A percentile compares a stretch with the other conserved stretches of the same genome.
phyloP scores from a whole-genome alignment of 2,888 invertebrate genomes.

The Ophion obscuratus region DNA sequence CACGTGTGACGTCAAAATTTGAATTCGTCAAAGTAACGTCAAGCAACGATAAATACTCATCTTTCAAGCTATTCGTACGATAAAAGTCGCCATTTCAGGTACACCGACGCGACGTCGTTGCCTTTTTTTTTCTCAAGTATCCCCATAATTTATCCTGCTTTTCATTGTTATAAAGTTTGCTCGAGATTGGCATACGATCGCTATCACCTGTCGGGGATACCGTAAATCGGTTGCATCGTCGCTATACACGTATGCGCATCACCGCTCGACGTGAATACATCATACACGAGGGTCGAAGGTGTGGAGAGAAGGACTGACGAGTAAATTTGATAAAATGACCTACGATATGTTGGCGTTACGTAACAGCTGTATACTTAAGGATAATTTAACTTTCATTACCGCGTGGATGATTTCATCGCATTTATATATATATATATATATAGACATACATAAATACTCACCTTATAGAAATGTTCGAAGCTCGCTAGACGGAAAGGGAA shows the following conservation, averaged over 20 bases:
- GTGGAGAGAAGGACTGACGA: slow-evolving; percentile 17
- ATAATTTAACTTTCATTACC: slow-evolving; percentile 60
- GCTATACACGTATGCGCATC: slow-evolving; percentile 1
- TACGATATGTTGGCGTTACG: slow-evolving; percentile 60
- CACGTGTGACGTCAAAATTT: too few species aligned
- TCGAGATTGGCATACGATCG: slow-evolving; percentile 34
- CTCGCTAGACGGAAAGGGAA: slow-evolving; percentile 7
- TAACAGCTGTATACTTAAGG: slow-evolving; percentile 63
- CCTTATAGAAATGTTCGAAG: slow-evolving; percentile 23
- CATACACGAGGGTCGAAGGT: slow-evolving; percentile 27
- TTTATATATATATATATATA: background rate
- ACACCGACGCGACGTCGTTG: too few species aligned
- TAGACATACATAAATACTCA: background rate
- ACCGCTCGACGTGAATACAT: background rate
- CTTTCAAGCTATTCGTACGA: background rate
- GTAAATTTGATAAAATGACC: slow-evolving; percentile 56
- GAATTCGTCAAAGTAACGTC: too few species aligned
- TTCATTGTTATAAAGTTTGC: slow-evolving; percentile 27
- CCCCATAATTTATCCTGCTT: slow-evolving; percentile 22
- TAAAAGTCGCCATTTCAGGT: background rate
- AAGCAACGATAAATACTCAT: too few species aligned
- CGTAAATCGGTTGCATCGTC: slow-evolving; percentile 47
- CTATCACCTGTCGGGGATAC: slow-evolving; percentile 58
- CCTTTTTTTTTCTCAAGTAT: background rate
- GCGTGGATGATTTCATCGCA: slow-evolving; percentile 51